These are phyloP conservation scores for Lethenteron reissneri DNA, from an alignment of 2,113 vertebrate genomes.

Conservation along the genomic window DNA sequence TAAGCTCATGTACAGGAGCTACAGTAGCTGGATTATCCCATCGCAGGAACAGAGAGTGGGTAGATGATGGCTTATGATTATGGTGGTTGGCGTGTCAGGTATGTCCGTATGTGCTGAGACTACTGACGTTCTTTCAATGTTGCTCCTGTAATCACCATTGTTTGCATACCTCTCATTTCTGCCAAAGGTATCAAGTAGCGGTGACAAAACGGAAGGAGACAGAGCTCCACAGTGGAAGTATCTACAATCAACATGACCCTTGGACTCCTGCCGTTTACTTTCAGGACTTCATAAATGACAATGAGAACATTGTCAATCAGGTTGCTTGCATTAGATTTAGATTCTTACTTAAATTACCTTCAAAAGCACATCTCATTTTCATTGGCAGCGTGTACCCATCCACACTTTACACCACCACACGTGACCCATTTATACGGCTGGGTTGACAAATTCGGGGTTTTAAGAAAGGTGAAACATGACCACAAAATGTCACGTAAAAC, in stretches of 20 bases:
- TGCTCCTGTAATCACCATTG: too few relatives aligned
- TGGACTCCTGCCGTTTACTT: slow-evolving; percentile 42
- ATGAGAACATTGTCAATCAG: slow-evolving; percentile 48
- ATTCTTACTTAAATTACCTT: background rate
- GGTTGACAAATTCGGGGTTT: background rate
- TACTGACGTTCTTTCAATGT: too few relatives aligned
- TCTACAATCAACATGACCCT: slow-evolving; percentile 59
- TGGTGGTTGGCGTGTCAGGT: too few relatives aligned
- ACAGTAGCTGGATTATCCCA: too few relatives aligned
- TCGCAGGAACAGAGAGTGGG: too few relatives aligned
- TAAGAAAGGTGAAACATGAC: background rate
- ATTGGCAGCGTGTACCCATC: background rate
- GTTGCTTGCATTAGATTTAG: slow-evolving; percentile 16
- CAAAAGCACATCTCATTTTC: background rate
- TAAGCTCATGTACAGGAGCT: too few relatives aligned
- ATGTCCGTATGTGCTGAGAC: too few relatives aligned
- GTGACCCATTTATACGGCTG: background rate
- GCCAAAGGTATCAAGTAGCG: slow-evolving; percentile 48
- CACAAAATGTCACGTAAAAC: background rate
- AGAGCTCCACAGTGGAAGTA: slow-evolving; percentile 45
- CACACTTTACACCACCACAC: background rate
- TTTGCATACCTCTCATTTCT: too few relatives aligned
- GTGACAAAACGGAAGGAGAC: slow-evolving; percentile 53
- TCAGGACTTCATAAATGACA: slow-evolving; percentile 41
- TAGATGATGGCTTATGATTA: too few relatives aligned